Percentiles rank a stretch among this genome's conserved stretches.
Conservation (phyloP, 2,888 invertebrate species). For the Timema cristinae region DNA sequence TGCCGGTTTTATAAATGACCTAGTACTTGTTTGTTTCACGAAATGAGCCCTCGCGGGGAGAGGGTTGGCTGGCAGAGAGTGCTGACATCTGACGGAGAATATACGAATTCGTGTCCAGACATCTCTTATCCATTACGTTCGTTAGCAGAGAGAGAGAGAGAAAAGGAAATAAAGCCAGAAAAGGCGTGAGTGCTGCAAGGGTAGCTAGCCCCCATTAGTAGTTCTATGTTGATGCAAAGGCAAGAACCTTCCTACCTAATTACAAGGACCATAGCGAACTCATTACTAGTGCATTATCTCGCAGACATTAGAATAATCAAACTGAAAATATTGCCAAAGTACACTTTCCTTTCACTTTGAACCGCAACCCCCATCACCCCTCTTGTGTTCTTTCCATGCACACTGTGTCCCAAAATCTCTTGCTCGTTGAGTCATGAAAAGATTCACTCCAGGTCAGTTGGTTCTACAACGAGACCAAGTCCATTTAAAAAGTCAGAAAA, state of each 20-base stretch:
- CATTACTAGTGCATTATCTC: constrained; percentile 30
- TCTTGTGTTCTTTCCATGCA: too few species aligned
- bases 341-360: neutral
- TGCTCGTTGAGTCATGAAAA: too few species aligned
- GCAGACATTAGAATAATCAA: constrained; percentile 23
- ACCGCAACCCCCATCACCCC: too few species aligned
- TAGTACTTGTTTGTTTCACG: constrained; percentile 28
- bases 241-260: constrained; percentile 12
- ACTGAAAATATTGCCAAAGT: constrained; percentile 19
- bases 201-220: constrained; percentile 7
- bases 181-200: neutral
- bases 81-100: constrained; percentile 27
- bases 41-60: constrained; percentile 21
- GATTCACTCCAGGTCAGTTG: too few species aligned
- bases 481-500: too few species aligned
- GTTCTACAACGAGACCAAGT: too few species aligned
- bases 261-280: constrained; percentile 23
- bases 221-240: neutral
- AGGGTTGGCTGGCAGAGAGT: constrained; percentile 13
- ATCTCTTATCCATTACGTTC: constrained; percentile 31
- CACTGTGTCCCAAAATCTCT: too few species aligned
- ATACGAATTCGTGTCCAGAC: constrained; percentile 26
- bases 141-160: constrained; percentile 17
- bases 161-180: constrained; percentile 19
- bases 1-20: constrained; percentile 25